Base-by-base conservation (phyloP, 2,888 invertebrate genomes). In the Doris montereyensis region DNA sequence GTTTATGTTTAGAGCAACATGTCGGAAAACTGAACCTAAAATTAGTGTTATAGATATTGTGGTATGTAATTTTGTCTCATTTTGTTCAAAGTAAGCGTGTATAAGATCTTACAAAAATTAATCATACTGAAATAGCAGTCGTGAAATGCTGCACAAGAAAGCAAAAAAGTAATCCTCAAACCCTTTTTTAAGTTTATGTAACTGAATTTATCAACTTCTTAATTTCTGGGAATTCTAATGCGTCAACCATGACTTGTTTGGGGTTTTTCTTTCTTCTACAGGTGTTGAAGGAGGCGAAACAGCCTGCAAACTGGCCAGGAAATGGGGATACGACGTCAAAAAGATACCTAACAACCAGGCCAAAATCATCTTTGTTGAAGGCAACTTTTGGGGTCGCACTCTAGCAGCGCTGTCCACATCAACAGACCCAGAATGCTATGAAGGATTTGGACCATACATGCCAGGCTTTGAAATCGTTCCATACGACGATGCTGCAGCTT, bases 351-450 rank as follows among this genome's bases (percentile, higher is more conserved):
- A 94, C 5, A 94, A 97, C 90, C 83, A 96, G 89, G 97, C 96
- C 0, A 96, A 95, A 92, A 96, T 97, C 73, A 92, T 98, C 4
- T 98, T 98, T 91, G 97, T 96, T 0, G 94, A 95, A 80, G 96
- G 96, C 62, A 98, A 98, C 91, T 98, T 98, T 92, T 98, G 98
- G 97, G 98, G 98, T 0, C 94, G 98, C 77, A 97, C 97, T 0
- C 88, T 98, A 87, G 94, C 97, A 0, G 98, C 98, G 0, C 93
- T 97, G 57, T 98, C 97, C 0, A 94, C 96, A 2, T 97, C 97
- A 0, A 96, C 96, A 0, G 98, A 98, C 92, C 96, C 97, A 0
- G 92, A 93, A 17, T 95, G 96, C 87, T 97, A 94, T 89, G 85
- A 81, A 5, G 90, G 89, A 10, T 98, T 95, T 89, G 98, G 98